Conservation (phyloP, 2,113 vertebrate genomes). For the Sinocyclocheilus anophthalmus region DNA sequence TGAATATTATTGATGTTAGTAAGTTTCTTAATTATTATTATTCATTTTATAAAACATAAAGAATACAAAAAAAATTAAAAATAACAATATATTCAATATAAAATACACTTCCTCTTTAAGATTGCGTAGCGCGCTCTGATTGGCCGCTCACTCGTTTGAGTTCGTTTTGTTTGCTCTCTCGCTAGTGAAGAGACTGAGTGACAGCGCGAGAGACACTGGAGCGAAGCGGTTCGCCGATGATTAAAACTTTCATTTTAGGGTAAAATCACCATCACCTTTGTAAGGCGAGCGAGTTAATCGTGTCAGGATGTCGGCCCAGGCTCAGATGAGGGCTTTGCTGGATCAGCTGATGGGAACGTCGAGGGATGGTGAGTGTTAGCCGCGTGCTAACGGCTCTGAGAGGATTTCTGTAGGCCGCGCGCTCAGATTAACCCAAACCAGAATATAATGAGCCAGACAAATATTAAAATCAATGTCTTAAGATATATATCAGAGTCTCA, state of each 20-base stretch:
- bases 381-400: constrained; percentile 66
- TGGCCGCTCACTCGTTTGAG: background rate
- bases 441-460: background rate
- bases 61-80: no score
- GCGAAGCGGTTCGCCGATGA: background rate
- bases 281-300: background rate
- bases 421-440: constrained; percentile 19
- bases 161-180: no score
- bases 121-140: constrained; percentile 8
- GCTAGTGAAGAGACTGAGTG: background rate
- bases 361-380: constrained; percentile 90
- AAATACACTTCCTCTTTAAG: background rate
- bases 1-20: no score
- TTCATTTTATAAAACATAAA: no score
- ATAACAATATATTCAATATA: no score
- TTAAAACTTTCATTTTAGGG: background rate
- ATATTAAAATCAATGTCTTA: background rate
- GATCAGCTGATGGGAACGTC: constrained; percentile 97
- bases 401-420: constrained; percentile 41
- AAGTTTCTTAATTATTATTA: no score
- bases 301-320: constrained; percentile 88
- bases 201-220: background rate
- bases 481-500: background rate
- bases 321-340: constrained; percentile 94
- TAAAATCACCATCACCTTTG: background rate